Percentiles rank a stretch among this genome's conserved stretches.
Conservation (phyloP, 2,113 vertebrate species). For the Cyanoramphus novaezelandiae region DNA sequence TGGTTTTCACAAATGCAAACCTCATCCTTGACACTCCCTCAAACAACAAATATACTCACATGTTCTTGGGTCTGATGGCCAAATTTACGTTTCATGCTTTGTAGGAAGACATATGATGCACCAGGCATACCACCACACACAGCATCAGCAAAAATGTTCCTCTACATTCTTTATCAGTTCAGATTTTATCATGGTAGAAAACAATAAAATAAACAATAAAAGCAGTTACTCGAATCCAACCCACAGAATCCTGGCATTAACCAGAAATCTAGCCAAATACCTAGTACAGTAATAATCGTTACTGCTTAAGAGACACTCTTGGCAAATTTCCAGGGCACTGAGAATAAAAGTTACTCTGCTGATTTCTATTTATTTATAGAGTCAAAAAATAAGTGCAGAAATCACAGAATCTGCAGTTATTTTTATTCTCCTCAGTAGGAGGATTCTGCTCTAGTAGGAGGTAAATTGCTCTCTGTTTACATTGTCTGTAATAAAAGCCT, state of each 20-base stretch:
- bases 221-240: neutral
- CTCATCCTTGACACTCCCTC: neutral
- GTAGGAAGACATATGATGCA: neutral
- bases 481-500: slow-evolving; percentile 38
- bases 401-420: slow-evolving; percentile 14
- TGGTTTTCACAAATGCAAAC: neutral
- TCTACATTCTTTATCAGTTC: neutral
- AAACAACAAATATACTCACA: neutral
- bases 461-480: slow-evolving; percentile 52
- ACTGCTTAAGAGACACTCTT: neutral
- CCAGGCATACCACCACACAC: neutral
- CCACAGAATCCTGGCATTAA: neutral
- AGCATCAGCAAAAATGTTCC: neutral
- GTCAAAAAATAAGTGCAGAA: slow-evolving; percentile 19
- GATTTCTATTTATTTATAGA: slow-evolving; percentile 31
- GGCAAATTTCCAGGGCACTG: neutral
- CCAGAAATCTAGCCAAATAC: neutral
- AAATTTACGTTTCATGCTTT: neutral
- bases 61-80: neutral
- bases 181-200: neutral
- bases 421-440: slow-evolving; percentile 30
- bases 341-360: neutral
- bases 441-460: slow-evolving; percentile 36
- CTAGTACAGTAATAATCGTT: neutral
- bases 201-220: neutral